Evolutionary conservation across 2,113 vertebrate genomes (phyloP), one percentile per base, ranked within the genome.

Genomic region (Podarcis raffonei): DNA sequence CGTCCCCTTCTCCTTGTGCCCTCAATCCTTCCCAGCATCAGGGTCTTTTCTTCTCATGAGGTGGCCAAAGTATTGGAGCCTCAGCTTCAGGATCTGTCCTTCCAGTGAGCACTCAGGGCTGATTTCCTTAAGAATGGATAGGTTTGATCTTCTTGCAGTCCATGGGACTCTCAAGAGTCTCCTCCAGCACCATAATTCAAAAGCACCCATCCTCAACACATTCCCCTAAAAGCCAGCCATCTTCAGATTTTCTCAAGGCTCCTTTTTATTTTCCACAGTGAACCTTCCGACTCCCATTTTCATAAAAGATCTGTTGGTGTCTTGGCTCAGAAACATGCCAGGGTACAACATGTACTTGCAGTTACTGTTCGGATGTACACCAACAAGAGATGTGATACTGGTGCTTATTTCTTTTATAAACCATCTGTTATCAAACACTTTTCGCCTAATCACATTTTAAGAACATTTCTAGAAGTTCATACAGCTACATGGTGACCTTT

Each of bases 361-460:
- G 71, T 57, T 35, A 37, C 84, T 57, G 23, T 13, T 83, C 57
- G n/a, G 74, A 30, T 62, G 68, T 66, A 30, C 89, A 78, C 42
- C 39, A 57, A 57, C 92, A 48, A 90, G 8, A 7, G 83, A 81
- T 84, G 8, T 15, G 87, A 4, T 81, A 37, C 88, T 8, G 5
- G 65, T 69, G 9, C 81, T 83, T 89, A 78, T 84, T 84, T 69
- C 62, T 78, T 83, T 65, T 72, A 69, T 75, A 90, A 82, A 77
- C 85, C 0, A 89, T 89, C 92, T 94, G 6, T 27, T 93, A 0
- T 86, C 83, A 86, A 4, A 69, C 90, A 87, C 65, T 90, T 90
- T 87, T 20, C 77, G 5, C 18, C 35, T 62, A 78, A 84, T 89
- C 27, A 22, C 30, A 35, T 77, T 23, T 82, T 92, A 89, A 53